These are phyloP conservation scores for Lophotriccus pileatus DNA, from an alignment of 2,797 vertebrate species.

Conservation along the genomic window DNA sequence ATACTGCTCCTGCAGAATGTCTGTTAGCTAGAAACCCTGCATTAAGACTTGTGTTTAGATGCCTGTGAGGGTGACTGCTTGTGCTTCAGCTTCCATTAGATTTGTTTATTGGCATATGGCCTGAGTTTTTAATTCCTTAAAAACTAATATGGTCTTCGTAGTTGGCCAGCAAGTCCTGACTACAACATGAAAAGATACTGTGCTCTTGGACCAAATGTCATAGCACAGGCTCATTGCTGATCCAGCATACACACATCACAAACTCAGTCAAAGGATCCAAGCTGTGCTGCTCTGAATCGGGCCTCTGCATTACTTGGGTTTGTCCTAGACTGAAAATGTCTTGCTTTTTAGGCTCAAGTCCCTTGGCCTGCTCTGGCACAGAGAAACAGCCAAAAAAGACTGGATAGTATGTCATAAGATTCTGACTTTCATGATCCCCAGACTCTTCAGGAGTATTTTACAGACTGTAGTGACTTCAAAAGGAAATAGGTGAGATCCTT, in stretches of 20 bases:
- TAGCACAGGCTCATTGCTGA: not conserved
- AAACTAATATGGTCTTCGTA: not conserved
- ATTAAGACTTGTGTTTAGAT: not conserved
- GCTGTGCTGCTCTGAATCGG: not conserved
- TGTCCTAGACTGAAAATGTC: not conserved
- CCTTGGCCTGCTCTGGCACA: not conserved
- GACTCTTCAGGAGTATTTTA: not conserved
- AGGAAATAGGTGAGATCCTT: not conserved
- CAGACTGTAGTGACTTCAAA: not conserved
- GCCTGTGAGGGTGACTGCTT: not conserved
- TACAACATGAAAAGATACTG: not conserved
- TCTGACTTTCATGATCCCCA: not conserved
- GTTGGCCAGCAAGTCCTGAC: not conserved
- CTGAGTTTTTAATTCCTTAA: not conserved
- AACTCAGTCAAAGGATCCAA: not conserved
- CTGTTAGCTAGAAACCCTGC: not conserved
- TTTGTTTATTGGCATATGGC: not conserved
- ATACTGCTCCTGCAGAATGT: fast-evolving
- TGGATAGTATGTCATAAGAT: not conserved
- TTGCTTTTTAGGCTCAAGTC: not conserved
- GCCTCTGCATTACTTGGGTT: not conserved
- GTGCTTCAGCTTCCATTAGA: not conserved
- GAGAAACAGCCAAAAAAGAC: not conserved
- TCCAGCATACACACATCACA: not conserved
- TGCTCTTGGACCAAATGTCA: not conserved